These are phyloP conservation scores for Sphinx pinastri DNA, from an alignment of 2,888 invertebrate genomes.

Conservation along the genomic window DNA sequence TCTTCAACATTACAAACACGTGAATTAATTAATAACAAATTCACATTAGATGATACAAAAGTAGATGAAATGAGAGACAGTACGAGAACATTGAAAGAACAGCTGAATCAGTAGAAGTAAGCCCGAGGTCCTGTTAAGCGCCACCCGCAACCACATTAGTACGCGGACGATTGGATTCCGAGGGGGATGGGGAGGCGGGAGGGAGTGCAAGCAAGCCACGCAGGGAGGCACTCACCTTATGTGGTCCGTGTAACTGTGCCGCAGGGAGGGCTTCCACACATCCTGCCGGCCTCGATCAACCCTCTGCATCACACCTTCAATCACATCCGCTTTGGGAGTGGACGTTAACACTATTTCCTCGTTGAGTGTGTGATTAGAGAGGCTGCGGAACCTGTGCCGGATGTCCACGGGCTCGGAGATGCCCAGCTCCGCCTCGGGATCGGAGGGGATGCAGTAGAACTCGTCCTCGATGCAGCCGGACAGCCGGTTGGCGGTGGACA, in stretches of 20 bases:
- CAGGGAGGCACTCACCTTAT: slow-evolving; percentile 62
- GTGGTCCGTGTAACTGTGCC: slow-evolving; percentile 70
- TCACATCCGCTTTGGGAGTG: slow-evolving; percentile 56
- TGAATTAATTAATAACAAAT: slow-evolving; percentile 24
- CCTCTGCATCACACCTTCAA: slow-evolving; percentile 16
- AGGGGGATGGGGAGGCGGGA: slow-evolving; percentile 25
- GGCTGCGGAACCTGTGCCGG: slow-evolving; percentile 58
- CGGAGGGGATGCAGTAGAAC: slow-evolving; percentile 74
- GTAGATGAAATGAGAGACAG: slow-evolving; percentile 35
- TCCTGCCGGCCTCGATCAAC: slow-evolving; percentile 26
- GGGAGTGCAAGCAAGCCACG: slow-evolving; percentile 39
- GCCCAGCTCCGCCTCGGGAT: slow-evolving; percentile 56
- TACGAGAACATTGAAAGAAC: slow-evolving; percentile 31
- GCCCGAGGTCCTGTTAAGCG: slow-evolving; percentile 19
- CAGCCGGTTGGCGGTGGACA: slow-evolving; percentile 61
- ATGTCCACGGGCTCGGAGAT: slow-evolving; percentile 59
- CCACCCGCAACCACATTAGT: slow-evolving; percentile 50
- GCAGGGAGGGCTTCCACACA: slow-evolving; percentile 41
- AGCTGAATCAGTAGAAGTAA: slow-evolving; percentile 31
- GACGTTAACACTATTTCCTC: slow-evolving; percentile 54
- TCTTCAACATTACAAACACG: too few species aligned
- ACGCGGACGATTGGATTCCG: slow-evolving; percentile 32
- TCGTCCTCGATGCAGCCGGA: slow-evolving; percentile 77
- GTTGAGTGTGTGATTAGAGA: slow-evolving; percentile 58
- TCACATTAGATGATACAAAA: slow-evolving; percentile 20